Evolutionary conservation across 2,888 invertebrate genomes (phyloP).

Genomic region (Oligia strigilis): DNA sequence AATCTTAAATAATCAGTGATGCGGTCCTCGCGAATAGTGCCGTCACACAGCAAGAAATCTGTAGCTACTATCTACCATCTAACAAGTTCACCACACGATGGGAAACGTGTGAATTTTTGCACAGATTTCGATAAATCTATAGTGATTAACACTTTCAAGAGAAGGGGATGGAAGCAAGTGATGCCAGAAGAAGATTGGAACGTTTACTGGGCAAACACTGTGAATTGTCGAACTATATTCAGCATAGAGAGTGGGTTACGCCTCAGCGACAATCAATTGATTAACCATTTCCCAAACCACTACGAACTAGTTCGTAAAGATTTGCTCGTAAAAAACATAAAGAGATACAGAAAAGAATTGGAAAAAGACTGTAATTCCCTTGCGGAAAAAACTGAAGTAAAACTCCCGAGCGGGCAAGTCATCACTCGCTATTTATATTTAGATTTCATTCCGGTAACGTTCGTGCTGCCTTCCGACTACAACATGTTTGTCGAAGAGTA

Average conservation of each 20-base stretch:
- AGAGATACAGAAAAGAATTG: constrained; percentile 97
- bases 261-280: constrained; percentile 95
- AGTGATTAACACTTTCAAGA: constrained; percentile 74
- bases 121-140: constrained; percentile 79
- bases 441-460: constrained; percentile 98
- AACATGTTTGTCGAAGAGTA: constrained; percentile 99
- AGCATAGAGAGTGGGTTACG: constrained; percentile 81
- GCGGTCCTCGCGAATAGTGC: constrained; percentile 43
- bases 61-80: constrained; percentile 85
- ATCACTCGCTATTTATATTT: constrained; percentile 93
- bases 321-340: constrained; percentile 98
- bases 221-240: constrained; percentile 96
- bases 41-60: constrained; percentile 91
- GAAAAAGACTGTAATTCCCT: constrained; percentile 96
- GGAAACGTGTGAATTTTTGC: constrained; percentile 88
- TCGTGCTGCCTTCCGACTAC: constrained; percentile 97
- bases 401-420: constrained; percentile 90
- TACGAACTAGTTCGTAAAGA: constrained; percentile 98
- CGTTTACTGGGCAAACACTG: constrained; percentile 97
- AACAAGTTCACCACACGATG: constrained; percentile 88
- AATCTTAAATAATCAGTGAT: constrained; percentile 15
- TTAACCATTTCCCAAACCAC: constrained; percentile 98
- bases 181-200: constrained; percentile 98
- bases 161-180: constrained; percentile 93
- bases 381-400: constrained; percentile 92